Conservation (phyloP, 2,113 vertebrate genomes). For the Dipodomys stephensi region DNA sequence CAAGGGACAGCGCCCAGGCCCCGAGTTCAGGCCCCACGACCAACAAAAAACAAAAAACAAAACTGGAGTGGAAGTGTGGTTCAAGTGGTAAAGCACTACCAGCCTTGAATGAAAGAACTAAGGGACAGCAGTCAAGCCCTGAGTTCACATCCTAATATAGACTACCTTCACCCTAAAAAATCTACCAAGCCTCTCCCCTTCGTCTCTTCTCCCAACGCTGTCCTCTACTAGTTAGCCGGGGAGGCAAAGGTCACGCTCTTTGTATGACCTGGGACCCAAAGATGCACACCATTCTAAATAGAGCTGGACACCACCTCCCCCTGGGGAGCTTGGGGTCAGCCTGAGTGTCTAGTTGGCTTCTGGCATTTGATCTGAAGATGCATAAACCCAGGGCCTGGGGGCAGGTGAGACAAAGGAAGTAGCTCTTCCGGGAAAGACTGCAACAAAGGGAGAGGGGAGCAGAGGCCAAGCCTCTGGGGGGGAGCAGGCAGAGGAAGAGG, state of each 20-base stretch:
- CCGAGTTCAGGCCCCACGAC: too few species aligned
- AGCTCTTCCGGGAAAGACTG: fast-evolving
- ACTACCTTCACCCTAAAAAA: background rate
- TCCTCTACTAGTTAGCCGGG: background rate
- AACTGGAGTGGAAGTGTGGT: too few species aligned
- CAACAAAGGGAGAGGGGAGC: background rate
- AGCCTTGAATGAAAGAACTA: too few species aligned
- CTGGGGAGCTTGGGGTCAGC: background rate
- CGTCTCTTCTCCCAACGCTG: background rate
- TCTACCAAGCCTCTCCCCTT: too few species aligned
- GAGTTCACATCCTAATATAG: too few species aligned
- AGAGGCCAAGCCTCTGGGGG: background rate
- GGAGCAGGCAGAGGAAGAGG: background rate
- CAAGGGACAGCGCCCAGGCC: too few species aligned
- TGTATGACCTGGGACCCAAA: background rate
- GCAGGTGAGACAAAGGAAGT: background rate
- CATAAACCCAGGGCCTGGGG: background rate
- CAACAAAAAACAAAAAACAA: too few species aligned
- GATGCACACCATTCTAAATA: background rate
- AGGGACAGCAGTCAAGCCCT: too few species aligned
- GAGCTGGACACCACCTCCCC: background rate
- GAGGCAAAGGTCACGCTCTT: background rate
- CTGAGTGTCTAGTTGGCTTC: background rate
- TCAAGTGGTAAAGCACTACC: too few species aligned
- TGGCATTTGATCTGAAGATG: background rate